Percentiles rank a stretch among this genome's conserved stretches.
phyloP scores from a whole-genome alignment of 2,797 vertebrate species.

The Capromys pilorides region DNA sequence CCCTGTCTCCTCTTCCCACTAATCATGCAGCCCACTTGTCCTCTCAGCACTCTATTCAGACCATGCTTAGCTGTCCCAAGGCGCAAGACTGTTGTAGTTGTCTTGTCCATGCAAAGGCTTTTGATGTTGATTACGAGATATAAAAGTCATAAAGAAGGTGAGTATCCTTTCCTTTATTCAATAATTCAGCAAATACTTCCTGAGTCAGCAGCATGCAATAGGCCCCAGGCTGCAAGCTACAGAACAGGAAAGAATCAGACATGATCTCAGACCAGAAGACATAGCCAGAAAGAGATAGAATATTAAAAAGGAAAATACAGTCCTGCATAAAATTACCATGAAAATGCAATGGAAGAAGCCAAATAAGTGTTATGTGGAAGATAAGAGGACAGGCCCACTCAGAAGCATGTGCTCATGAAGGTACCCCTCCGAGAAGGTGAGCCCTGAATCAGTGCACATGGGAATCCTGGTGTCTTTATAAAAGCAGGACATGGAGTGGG shows the following conservation, averaged over 20 bases:
- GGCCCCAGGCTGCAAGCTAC: not conserved
- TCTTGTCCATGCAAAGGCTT: constrained; percentile 69
- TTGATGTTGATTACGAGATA: not conserved
- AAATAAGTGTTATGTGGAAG: not conserved
- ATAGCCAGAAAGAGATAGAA: not conserved
- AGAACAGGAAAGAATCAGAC: not conserved
- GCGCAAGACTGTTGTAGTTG: constrained; percentile 58
- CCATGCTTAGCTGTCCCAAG: constrained; percentile 76
- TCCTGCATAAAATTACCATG: not conserved
- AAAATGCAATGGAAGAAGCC: not conserved
- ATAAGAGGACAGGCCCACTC: too few relatives aligned
- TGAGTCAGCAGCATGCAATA: not conserved
- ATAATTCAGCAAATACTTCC: not conserved
- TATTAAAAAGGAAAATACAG: not conserved
- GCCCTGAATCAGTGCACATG: not conserved
- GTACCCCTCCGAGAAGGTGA: not conserved
- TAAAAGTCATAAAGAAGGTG: not conserved
- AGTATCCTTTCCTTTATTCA: not conserved
- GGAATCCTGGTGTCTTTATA: not conserved
- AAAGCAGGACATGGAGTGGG: not conserved
- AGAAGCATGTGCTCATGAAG: not conserved
- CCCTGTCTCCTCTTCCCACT: constrained; percentile 77
- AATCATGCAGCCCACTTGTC: constrained; percentile 73
- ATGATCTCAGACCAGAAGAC: not conserved
- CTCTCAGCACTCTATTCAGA: constrained; percentile 77